These are phyloP conservation scores for Alligator sinensis DNA, from an alignment of 2,113 vertebrate species.

Conservation along the genomic window DNA sequence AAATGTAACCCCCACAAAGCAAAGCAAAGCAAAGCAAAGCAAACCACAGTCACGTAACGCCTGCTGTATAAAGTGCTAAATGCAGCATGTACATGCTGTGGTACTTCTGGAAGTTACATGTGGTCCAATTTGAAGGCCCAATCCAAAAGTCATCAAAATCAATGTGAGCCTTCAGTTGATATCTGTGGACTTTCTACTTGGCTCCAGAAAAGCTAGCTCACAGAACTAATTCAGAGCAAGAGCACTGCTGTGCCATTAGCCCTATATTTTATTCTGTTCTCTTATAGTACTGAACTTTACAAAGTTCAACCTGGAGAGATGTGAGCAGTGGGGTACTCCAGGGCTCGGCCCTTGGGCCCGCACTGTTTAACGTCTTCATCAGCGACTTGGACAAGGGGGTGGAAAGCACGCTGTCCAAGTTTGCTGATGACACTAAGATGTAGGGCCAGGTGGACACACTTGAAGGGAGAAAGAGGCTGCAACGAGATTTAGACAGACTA, in stretches of 20 bases:
- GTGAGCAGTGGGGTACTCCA: too few relatives aligned
- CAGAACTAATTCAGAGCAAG: slow-evolving; percentile 28
- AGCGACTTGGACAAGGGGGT: too few relatives aligned
- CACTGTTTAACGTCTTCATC: too few relatives aligned
- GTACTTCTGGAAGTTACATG: neutral
- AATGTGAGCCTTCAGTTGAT: neutral
- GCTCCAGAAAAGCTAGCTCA: neutral
- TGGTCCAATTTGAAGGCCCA: neutral
- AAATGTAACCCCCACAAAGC: neutral
- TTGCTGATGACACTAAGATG: too few relatives aligned
- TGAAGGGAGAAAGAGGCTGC: too few relatives aligned
- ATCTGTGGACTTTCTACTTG: neutral
- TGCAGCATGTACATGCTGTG: neutral
- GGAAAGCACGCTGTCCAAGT: too few relatives aligned
- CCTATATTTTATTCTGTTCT: neutral
- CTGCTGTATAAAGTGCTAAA: neutral
- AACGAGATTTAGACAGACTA: too few relatives aligned
- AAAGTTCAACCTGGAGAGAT: neutral
- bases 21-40: neutral
- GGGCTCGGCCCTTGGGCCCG: too few relatives aligned
- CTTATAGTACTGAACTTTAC: neutral
- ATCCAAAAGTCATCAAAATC: neutral
- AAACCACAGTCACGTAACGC: neutral
- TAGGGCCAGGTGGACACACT: too few relatives aligned
- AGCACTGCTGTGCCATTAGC: neutral